These are phyloP conservation scores for Rattus rattus DNA, from an alignment of 2,113 vertebrate genomes.

Conservation along the genomic window DNA sequence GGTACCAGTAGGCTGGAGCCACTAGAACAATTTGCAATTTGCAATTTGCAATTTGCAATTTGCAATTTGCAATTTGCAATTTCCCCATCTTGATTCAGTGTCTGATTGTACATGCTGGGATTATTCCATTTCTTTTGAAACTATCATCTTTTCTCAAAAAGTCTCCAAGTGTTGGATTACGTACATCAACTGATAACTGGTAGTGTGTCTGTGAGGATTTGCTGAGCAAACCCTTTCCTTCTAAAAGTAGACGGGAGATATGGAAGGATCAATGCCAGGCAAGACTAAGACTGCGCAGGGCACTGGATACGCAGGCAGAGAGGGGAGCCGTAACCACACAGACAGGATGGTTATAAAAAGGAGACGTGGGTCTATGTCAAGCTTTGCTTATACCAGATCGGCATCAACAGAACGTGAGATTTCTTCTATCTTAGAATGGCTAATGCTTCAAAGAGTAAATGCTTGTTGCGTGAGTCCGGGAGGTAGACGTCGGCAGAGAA, in stretches of 20 bases:
- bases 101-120: background rate
- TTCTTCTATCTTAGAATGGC: background rate
- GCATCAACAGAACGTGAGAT: background rate
- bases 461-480: background rate
- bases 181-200: background rate
- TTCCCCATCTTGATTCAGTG: background rate
- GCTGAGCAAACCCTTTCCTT: background rate
- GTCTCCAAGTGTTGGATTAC: no score
- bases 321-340: background rate
- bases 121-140: background rate
- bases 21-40: background rate
- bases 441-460: background rate
- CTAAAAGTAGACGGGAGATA: background rate
- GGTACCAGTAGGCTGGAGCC: background rate
- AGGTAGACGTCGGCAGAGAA: background rate
- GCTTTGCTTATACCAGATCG: background rate
- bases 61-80: background rate
- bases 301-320: background rate
- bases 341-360: background rate
- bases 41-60: no score
- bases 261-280: background rate
- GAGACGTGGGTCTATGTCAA: background rate
- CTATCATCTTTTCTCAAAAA: background rate
- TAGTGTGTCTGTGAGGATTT: background rate
- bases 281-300: background rate